Evolutionary conservation across 35 echinoderm and acorn worm species (phyloP).

Genomic region (Diadema setosum): DNA sequence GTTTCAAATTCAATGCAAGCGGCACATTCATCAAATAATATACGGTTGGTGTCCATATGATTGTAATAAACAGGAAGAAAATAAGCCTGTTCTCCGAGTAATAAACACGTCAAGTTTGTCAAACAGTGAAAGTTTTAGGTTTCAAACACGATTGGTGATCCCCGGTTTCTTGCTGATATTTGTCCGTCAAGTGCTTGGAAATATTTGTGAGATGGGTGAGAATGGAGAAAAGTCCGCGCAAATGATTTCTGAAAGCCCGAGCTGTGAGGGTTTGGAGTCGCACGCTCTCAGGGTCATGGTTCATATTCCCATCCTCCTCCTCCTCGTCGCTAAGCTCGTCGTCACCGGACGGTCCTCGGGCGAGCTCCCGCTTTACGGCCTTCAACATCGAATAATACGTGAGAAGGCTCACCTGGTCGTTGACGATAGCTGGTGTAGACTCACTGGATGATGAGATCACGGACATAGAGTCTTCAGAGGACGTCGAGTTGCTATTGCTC

Average conservation of each 20-base stretch:
- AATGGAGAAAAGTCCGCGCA: constrained; percentile 76
- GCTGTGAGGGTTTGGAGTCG: constrained; percentile 31
- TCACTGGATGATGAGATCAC: not conserved
- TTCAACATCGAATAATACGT: constrained; percentile 88
- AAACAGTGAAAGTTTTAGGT: constrained; percentile 72
- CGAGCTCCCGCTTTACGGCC: constrained; percentile 84
- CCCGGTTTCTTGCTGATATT: constrained; percentile 87
- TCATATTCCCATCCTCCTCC: not conserved
- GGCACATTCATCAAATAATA: not conserved
- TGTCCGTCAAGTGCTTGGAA: constrained; percentile 60
- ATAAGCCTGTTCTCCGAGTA: no score
- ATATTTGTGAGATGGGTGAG: constrained; percentile 86
- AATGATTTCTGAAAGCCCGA: constrained; percentile 80
- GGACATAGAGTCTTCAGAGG: not conserved
- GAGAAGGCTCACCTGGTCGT: constrained; percentile 57
- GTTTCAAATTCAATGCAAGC: not conserved
- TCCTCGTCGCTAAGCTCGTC: not conserved
- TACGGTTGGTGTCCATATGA: not conserved
- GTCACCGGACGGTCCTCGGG: constrained; percentile 46
- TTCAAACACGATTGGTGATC: constrained; percentile 82
- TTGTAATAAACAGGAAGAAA: no score
- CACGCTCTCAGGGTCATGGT: not conserved
- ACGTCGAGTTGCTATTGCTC: not conserved
- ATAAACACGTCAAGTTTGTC: not conserved
- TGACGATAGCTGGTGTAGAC: not conserved